Percentiles rank a stretch among this genome's conserved stretches.
These are phyloP conservation scores for Cygnus olor DNA, from an alignment of 2,797 vertebrate genomes.

Conservation along the genomic window DNA sequence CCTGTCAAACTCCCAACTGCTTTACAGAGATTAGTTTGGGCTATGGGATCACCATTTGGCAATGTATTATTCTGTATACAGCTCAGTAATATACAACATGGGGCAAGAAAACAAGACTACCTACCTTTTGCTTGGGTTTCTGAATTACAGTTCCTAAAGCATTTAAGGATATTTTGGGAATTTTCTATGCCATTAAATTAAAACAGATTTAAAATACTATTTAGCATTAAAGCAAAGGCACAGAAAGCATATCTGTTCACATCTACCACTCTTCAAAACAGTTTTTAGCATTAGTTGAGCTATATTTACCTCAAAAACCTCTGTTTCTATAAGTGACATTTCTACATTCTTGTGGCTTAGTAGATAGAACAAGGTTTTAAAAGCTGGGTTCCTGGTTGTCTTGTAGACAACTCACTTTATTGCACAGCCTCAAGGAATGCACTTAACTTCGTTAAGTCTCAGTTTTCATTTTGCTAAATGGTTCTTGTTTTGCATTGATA, in stretches of 20 bases:
- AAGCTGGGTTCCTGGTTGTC: neutral
- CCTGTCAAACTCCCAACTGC: conserved; percentile 73
- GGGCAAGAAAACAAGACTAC: conserved; percentile 1
- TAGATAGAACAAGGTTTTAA: neutral
- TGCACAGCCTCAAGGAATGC: neutral
- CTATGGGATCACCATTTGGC: conserved; percentile 46
- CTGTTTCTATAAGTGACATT: neutral
- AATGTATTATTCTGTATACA: neutral
- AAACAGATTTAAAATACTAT: neutral
- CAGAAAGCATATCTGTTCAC: neutral
- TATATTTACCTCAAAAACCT: neutral
- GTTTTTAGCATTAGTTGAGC: neutral
- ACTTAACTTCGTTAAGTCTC: neutral
- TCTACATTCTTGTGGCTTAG: neutral
- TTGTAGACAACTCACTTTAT: neutral
- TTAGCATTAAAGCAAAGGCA: neutral
- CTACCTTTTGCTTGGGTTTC: conserved; percentile 30
- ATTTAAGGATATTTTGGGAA: conserved; percentile 24
- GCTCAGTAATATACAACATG: neutral
- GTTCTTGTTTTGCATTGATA: neutral
- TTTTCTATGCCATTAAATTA: neutral
- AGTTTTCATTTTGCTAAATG: neutral
- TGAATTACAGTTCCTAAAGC: conserved; percentile 34
- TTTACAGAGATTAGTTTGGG: conserved; percentile 63
- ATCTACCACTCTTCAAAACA: neutral